phyloP scores from a whole-genome alignment of 1,140 invertebrate species.

The Philopotamus ludificatus region DNA sequence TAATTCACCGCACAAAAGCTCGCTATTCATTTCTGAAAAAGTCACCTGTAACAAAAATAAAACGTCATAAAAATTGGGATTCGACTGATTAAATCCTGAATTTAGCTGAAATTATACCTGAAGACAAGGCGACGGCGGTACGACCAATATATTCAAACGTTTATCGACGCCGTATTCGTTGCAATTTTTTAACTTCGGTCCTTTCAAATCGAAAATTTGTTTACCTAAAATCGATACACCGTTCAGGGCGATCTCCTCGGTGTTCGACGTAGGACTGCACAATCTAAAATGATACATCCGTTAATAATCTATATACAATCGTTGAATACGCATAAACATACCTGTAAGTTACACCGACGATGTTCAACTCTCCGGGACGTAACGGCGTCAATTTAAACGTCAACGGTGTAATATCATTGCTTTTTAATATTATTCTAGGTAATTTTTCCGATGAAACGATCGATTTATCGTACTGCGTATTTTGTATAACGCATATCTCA shows the following conservation, averaged over 20 bases:
- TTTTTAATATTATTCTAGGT: conserved; percentile 47
- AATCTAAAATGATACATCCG: conserved; percentile 42
- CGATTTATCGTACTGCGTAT: conserved; percentile 46
- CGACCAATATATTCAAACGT: conserved; percentile 64
- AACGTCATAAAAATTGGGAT: no score
- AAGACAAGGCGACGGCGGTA: conserved; percentile 69
- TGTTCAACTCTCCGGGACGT: conserved; percentile 46
- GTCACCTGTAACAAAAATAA: conserved; percentile 49
- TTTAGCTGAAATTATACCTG: conserved; percentile 72
- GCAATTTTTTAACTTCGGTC: conserved; percentile 49
- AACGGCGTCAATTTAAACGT: conserved; percentile 50
- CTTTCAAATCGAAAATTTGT: conserved; percentile 60
- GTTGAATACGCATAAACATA: conserved; percentile 43
- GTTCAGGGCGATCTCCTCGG: conserved; percentile 46
- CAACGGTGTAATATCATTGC: conserved; percentile 47
- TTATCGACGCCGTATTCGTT: conserved; percentile 58
- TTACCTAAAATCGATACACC: conserved; percentile 58
- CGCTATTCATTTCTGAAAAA: conserved; percentile 67
- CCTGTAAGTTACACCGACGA: conserved; percentile 52
- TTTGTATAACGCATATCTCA: conserved; percentile 48
- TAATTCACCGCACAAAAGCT: conserved; percentile 73
- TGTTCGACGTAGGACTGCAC: conserved; percentile 45
- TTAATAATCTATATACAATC: not conserved
- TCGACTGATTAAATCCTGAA: no score
- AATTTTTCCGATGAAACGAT: conserved; percentile 51